phyloP scores from a whole-genome alignment of 2,888 invertebrate genomes.

The Drosophila ezoana region DNA sequence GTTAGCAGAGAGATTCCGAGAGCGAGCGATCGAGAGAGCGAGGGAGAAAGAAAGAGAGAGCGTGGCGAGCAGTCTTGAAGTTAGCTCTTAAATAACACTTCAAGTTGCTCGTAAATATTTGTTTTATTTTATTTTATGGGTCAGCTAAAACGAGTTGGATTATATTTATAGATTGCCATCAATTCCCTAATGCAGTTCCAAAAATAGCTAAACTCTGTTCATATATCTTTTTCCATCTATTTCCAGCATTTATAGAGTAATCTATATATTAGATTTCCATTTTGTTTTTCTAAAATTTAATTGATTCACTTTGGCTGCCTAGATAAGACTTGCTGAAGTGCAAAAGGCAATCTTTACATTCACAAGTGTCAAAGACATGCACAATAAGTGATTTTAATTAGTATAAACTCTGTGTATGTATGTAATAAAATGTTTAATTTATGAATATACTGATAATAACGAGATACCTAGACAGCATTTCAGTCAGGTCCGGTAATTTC shows the following conservation, averaged over 20 bases:
- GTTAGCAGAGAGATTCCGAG: slow-evolving; percentile 5
- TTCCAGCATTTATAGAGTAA: slow-evolving; percentile 5
- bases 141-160: slow-evolving; percentile 36
- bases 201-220: slow-evolving; percentile 29
- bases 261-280: neutral
- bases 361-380: slow-evolving; percentile 17
- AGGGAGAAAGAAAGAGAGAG: neutral
- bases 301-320: neutral
- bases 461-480: neutral
- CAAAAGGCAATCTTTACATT: slow-evolving; percentile 32
- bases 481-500: neutral
- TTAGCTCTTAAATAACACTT: slow-evolving; percentile 25
- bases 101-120: slow-evolving; percentile 35
- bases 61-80: neutral
- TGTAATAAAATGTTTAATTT: slow-evolving; percentile 25
- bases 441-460: slow-evolving; percentile 22
- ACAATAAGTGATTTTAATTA: slow-evolving; percentile 18
- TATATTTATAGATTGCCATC: slow-evolving; percentile 33
- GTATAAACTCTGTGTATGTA: slow-evolving; percentile 3
- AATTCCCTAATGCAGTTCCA: slow-evolving; percentile 32
- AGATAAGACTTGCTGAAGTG: slow-evolving; percentile 26
- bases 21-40: neutral
- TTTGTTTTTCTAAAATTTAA: neutral
- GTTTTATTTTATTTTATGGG: slow-evolving; percentile 39
- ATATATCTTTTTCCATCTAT: slow-evolving; percentile 4